These are phyloP conservation scores for Cephalotes varians DNA, from an alignment of 2,888 invertebrate species.

Conservation along the genomic window DNA sequence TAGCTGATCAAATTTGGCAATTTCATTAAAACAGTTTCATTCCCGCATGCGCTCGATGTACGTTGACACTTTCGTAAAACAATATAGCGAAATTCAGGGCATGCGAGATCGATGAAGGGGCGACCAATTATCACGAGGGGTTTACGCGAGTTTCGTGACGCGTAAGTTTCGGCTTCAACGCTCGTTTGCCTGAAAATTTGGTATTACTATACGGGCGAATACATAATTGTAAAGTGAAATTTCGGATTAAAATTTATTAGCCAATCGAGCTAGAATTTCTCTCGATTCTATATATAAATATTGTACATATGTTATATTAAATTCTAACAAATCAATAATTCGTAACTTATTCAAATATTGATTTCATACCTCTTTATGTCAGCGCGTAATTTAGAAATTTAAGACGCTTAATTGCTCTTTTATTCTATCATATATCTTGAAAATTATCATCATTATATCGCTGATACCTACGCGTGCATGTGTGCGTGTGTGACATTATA, in stretches of 20 bases:
- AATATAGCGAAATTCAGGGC: not conserved
- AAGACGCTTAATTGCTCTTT: not conserved
- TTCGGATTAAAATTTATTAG: not conserved
- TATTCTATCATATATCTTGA: not conserved
- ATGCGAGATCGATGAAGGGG: slow-evolving; percentile 11
- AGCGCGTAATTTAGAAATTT: not conserved
- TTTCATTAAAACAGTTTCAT: slow-evolving; percentile 38
- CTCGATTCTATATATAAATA: not conserved
- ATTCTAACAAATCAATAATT: not conserved
- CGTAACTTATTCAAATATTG: not conserved
- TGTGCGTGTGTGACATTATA: not conserved
- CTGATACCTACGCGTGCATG: not conserved
- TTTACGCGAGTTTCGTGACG: not conserved
- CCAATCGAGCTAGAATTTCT: not conserved
- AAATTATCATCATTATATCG: not conserved
- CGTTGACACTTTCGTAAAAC: slow-evolving; percentile 1
- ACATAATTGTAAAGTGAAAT: slow-evolving; percentile 1
- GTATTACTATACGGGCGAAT: not conserved
- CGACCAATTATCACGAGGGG: slow-evolving; percentile 27
- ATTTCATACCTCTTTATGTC: not conserved
- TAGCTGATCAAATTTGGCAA: slow-evolving; percentile 35
- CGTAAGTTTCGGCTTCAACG: slow-evolving; percentile 5
- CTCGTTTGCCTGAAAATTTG: not conserved
- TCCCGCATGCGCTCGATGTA: not conserved
- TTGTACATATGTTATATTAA: not conserved